Base-by-base conservation (phyloP, 2,113 vertebrate genomes). In the Lycaon pictus region DNA sequence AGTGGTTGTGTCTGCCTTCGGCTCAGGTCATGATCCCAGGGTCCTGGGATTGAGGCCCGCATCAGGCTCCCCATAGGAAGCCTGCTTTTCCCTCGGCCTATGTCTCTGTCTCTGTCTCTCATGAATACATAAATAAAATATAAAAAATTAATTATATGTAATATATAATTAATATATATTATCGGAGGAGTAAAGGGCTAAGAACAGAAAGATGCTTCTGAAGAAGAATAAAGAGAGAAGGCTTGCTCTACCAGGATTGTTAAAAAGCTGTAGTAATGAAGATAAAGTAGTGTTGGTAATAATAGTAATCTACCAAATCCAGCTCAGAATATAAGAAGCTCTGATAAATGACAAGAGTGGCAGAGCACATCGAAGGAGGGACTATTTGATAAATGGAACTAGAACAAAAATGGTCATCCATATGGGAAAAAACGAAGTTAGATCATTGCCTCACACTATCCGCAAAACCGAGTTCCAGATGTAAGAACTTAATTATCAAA, bases 401-500 rank as follows among this genome's bases (percentile, higher is more conserved):
- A 10, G 65, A 23, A 65, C 19, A 51, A 27, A 51, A 56, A 84
- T 63, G 29, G 35, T 72, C 35, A 58, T 58, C 56, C 29, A 35
- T 48, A 72, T 9, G 71, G 55, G 86, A 7, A 29, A 22, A 65
- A 79, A 56, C 48, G 6, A 81, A 90, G 55, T 81, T 58, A 80
- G 65, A 53, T 87, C 29, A 67, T 56, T 63, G 48, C 23, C 77
- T 82, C 25, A 53, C 37, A 87, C 58, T 37, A 29, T 90, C 72
- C 10, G 25, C 65, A 51, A 74, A 69, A 92, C 43, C n/a, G 43
- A 86, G 69, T 9, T 92, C 76, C 83, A 88, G 67, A 53, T 94
- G 81, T 60, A 74, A 87, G 32, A 51, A 58, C 37, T 88, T 82
- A 67, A 67, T 83, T 53, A 88, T 62, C 76, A 92, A 95, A 82